A percentile compares a stretch with the other conserved stretches of the same genome.
Evolutionary conservation across 2,113 vertebrate genomes (phyloP).

Genomic region (Myxocyprinus asiaticus): DNA sequence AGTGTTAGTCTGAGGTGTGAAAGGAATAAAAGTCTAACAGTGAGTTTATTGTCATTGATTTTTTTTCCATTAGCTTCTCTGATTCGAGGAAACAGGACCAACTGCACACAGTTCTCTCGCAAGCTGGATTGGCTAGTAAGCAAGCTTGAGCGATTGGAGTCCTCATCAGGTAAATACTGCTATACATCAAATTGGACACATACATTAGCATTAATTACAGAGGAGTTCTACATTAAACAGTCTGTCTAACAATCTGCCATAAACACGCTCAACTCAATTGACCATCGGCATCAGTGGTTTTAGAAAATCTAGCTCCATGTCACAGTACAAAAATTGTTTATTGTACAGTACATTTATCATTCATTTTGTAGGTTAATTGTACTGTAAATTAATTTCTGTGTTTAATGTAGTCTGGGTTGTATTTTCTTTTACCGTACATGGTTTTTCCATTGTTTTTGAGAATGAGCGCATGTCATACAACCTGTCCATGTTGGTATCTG

Average conservation of each 20-base stretch:
- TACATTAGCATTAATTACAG: conserved; percentile 30
- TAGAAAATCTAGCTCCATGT: conserved; percentile 4
- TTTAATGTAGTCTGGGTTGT: too few relatives aligned
- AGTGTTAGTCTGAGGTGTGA: conserved; percentile 1
- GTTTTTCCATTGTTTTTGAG: too few relatives aligned
- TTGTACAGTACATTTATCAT: neutral
- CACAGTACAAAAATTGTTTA: neutral
- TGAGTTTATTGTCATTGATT: conserved; percentile 26
- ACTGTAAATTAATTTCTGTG: neutral
- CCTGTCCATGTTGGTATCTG: too few relatives aligned
- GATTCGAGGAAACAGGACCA: conserved; percentile 93
- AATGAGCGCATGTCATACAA: too few relatives aligned
- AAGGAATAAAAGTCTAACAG: neutral
- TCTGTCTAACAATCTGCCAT: conserved; percentile 2
- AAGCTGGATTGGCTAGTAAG: conserved; percentile 96
- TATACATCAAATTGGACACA: conserved; percentile 4
- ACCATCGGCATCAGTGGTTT: conserved; percentile 31
- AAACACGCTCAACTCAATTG: neutral
- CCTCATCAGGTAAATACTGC: conserved; percentile 86
- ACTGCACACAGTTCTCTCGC: conserved; percentile 93
- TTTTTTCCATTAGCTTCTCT: conserved; percentile 80
- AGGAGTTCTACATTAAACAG: conserved; percentile 1
- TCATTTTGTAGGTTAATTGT: neutral
- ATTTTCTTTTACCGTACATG: too few relatives aligned
- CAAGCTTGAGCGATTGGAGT: conserved; percentile 95